Evolutionary conservation across 1,140 invertebrate genomes (phyloP).

Genomic region (Zaprionus tsacasi): DNA sequence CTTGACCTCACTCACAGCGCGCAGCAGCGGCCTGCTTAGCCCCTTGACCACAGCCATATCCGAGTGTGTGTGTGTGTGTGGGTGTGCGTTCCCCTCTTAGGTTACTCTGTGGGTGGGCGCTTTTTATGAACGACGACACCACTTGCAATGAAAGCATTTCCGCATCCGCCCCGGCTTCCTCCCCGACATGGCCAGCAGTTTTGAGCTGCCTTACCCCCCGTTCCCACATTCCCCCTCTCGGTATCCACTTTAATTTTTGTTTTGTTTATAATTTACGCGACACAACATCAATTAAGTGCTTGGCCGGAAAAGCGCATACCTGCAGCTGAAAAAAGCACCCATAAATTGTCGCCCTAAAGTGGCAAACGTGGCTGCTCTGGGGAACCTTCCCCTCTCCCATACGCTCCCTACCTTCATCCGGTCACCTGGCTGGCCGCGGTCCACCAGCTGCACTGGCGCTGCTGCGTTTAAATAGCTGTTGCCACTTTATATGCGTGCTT

Average conservation of each 20-base stretch:
- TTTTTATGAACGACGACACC: slow-evolving; percentile 70
- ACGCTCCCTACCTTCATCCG: background rate
- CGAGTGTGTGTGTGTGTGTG: slow-evolving; percentile 12
- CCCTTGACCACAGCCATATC: slow-evolving; percentile 61
- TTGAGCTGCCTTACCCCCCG: background rate
- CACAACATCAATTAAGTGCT: slow-evolving; percentile 82
- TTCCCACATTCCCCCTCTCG: slow-evolving; percentile 17
- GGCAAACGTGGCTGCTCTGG: slow-evolving; percentile 57
- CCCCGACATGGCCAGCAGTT: background rate
- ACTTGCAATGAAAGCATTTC: slow-evolving; percentile 82
- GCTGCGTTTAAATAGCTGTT: slow-evolving; percentile 65
- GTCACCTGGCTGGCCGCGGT: slow-evolving; percentile 24
- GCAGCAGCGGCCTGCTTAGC: slow-evolving; percentile 64
- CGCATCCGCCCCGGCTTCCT: slow-evolving; percentile 67
- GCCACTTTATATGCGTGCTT: slow-evolving; percentile 70
- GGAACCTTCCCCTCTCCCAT: no score
- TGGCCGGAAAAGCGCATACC: slow-evolving; percentile 81
- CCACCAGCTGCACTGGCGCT: slow-evolving; percentile 62
- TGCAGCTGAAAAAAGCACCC: slow-evolving; percentile 79
- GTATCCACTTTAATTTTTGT: slow-evolving; percentile 82
- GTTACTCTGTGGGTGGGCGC: slow-evolving; percentile 42
- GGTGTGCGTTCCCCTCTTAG: slow-evolving; percentile 21
- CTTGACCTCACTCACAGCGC: slow-evolving; percentile 70
- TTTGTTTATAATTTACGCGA: slow-evolving; percentile 83
- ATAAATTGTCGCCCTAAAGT: slow-evolving; percentile 80